Evolutionary conservation across 2,888 invertebrate genomes (phyloP).

Genomic region (Cacoxenus indagator): DNA sequence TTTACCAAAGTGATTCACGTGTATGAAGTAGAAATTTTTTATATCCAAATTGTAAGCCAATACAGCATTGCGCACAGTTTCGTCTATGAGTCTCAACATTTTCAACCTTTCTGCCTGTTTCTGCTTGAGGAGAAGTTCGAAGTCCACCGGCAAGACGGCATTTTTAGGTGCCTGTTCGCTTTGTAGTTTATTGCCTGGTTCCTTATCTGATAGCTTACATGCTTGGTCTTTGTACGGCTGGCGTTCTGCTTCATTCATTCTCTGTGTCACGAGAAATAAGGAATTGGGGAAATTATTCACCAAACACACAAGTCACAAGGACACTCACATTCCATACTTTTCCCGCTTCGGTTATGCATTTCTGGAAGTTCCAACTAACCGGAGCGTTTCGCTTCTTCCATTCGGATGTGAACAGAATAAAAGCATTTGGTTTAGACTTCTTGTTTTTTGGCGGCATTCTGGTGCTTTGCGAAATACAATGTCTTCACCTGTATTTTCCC

Average conservation of each 20-base stretch:
- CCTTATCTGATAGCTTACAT: no score
- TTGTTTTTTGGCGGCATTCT: background rate
- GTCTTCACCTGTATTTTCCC: no score
- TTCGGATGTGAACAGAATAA: background rate
- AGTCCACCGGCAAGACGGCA: background rate
- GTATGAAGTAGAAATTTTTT: constrained; percentile 31
- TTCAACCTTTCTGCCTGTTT: background rate
- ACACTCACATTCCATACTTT: background rate
- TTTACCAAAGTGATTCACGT: constrained; percentile 27
- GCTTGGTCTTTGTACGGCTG: background rate
- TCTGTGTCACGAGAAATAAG: no score
- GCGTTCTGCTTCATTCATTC: constrained; percentile 1
- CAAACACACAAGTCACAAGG: no score
- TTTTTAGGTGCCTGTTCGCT: no score
- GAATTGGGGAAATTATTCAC: no score
- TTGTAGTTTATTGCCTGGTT: no score
- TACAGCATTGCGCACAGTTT: constrained; percentile 16
- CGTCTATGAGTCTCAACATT: constrained; percentile 20
- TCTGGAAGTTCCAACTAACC: background rate
- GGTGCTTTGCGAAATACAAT: background rate
- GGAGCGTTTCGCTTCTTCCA: background rate
- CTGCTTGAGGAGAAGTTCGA: background rate
- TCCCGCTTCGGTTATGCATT: background rate
- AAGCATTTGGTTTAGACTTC: background rate
- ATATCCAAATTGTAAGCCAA: background rate